Evolutionary conservation across 2,888 invertebrate species (phyloP).

Genomic region (Xestia sexstrigata): DNA sequence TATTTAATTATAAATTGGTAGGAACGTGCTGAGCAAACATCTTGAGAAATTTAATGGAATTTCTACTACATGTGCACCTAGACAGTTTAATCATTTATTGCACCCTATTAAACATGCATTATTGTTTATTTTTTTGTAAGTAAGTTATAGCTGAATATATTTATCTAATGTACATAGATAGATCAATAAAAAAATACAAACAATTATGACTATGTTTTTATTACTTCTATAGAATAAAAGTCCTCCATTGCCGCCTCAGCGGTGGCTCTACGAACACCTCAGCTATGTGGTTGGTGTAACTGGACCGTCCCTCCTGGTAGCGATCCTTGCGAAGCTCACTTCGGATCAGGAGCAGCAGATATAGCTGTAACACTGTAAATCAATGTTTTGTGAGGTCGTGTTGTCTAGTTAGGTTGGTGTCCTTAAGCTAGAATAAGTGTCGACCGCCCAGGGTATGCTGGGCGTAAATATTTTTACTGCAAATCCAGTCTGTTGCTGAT

Average conservation of each 20-base stretch:
- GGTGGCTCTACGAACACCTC: conserved; percentile 64
- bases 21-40: background rate
- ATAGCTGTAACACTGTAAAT: conserved; percentile 67
- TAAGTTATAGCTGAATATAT: background rate
- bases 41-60: background rate
- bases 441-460: too few relatives aligned
- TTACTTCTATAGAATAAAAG: conserved; percentile 33
- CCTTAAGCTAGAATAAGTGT: too few relatives aligned
- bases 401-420: too few relatives aligned
- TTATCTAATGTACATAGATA: background rate
- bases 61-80: background rate
- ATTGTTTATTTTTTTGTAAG: background rate
- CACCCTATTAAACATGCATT: background rate
- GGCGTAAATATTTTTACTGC: background rate
- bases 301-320: conserved; percentile 66
- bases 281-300: conserved; percentile 68
- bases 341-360: conserved; percentile 69
- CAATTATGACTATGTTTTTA: conserved; percentile 6
- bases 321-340: conserved; percentile 69
- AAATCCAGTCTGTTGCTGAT: background rate
- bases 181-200: conserved; percentile 7
- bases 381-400: too few relatives aligned
- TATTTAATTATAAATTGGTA: background rate
- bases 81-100: background rate
- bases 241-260: conserved; percentile 48